Evolutionary conservation across 2,888 invertebrate genomes (phyloP), one percentile per base, ranked within the genome.

Genomic region (Andrena fulva): DNA sequence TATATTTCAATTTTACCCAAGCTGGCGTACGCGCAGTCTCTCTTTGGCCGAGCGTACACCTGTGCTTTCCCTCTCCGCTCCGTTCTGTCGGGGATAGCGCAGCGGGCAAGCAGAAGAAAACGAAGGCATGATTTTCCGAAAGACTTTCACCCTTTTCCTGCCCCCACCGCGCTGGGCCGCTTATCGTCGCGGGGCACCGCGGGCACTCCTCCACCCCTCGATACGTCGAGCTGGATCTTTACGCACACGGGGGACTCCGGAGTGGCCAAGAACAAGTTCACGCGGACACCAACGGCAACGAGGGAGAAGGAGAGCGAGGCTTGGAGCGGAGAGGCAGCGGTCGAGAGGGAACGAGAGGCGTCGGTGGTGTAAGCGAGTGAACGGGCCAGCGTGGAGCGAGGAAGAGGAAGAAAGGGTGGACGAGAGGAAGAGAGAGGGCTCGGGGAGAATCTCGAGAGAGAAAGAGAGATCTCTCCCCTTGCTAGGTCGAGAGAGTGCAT

Each of bases 61-160:
- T 87, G 87, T 85, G 89, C 71, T 69, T 80, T 63, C 77, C 77
- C 72, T 63, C 75, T 69, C 74, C 66, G 62, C 69, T 24, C 12
- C 52, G 54, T 31, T 31, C 50, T 27, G 20, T 50, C 8, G 20
- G 63, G 29, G 48, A 59, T 35, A 42, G 16, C 20, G 69, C 31
- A 52, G 63, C 42, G 62, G 48, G 12, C 24, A 50, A 20, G 20
- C 62, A 62, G 74, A 77, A 78, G 77, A 74, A 77, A 54, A 35
- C 67, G 60, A 52, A 42, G 35, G 64, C 60, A 56, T 60, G 59
- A 89, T 87, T 88, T 89, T 89, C 88, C 88, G 63, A 86, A 83
- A 86, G 86, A 86, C 88, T 89, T 88, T 89, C 88, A 86, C 89
- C 88, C 85, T 85, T 85, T 77, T 82, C 77, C 85, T 63, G 62